phyloP scores from a whole-genome alignment of 2,797 vertebrate species.

The Enteromius mattozi region DNA sequence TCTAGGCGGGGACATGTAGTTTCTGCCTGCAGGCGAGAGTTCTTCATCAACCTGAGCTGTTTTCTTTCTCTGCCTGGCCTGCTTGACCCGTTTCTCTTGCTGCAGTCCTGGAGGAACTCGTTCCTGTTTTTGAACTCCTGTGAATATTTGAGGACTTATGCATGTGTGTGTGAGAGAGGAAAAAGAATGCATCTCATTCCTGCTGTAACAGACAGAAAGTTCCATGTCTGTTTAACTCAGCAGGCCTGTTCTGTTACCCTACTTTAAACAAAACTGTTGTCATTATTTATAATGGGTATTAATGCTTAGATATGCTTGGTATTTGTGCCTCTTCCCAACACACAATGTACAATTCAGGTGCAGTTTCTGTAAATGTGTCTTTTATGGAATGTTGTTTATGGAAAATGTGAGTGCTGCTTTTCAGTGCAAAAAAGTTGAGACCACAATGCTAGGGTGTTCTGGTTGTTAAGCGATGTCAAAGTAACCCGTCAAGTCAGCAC shows the following conservation, averaged over 20 bases:
- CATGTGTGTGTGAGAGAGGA: not conserved
- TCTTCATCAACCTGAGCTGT: slow-evolving; percentile 28
- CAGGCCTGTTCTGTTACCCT: slow-evolving; percentile 29
- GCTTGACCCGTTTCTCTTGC: slow-evolving; percentile 54
- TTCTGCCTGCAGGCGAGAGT: slow-evolving; percentile 60
- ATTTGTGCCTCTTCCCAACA: not conserved
- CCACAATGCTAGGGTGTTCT: not conserved
- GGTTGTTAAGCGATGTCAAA: not conserved
- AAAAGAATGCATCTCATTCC: slow-evolving; percentile 38
- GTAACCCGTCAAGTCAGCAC: not conserved
- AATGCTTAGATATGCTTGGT: slow-evolving; percentile 21
- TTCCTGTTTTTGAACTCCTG: slow-evolving; percentile 47
- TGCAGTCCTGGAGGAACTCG: slow-evolving; percentile 58
- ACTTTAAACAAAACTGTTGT: slow-evolving; percentile 17
- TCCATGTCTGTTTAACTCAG: not conserved
- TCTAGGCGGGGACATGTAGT: slow-evolving; percentile 40
- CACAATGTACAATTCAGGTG: slow-evolving; percentile 9
- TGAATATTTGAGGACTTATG: slow-evolving; percentile 19
- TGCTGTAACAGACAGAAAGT: slow-evolving; percentile 38
- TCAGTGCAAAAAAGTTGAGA: not conserved
- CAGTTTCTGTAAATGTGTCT: slow-evolving; percentile 9
- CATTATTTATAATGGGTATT: not conserved
- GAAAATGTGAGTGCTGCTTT: slow-evolving; percentile 24
- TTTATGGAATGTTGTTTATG: slow-evolving; percentile 13
- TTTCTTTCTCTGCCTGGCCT: slow-evolving; percentile 52